These are phyloP conservation scores for Amphiura filiformis DNA, from an alignment of 35 echinoderm and acorn worm species.

Conservation along the genomic window DNA sequence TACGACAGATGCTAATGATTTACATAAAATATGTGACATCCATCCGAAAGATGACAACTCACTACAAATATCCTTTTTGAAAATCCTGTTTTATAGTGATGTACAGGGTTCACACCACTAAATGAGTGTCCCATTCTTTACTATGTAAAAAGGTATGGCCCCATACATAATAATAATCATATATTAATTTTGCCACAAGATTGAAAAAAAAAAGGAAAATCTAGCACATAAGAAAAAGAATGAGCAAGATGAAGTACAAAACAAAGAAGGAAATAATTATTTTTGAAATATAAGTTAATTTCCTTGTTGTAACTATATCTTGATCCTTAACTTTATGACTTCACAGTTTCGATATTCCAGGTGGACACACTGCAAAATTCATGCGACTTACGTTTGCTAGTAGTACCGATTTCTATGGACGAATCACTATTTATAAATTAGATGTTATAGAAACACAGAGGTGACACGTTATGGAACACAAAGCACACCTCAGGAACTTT, in stretches of 20 bases:
- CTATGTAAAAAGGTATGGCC: too few species aligned
- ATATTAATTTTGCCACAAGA: too few species aligned
- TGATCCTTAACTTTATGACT: too few species aligned
- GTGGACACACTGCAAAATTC: background rate
- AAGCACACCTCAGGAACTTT: too few species aligned
- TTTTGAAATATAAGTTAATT: too few species aligned
- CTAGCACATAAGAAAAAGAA: too few species aligned
- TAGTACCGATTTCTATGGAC: slow-evolving; percentile 42
- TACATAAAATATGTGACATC: slow-evolving; percentile 55
- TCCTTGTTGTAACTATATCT: too few species aligned
- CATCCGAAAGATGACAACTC: slow-evolving; percentile 88
- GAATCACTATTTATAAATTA: slow-evolving; percentile 33
- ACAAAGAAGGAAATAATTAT: too few species aligned
- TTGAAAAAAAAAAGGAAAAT: too few species aligned
- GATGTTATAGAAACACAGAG: background rate
- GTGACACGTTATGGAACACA: background rate
- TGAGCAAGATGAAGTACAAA: too few species aligned
- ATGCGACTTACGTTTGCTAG: slow-evolving; percentile 25
- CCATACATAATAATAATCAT: too few species aligned
- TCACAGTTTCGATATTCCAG: slow-evolving; percentile 11
- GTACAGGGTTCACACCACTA: background rate
- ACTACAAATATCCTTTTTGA: slow-evolving; percentile 86
- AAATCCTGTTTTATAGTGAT: background rate
- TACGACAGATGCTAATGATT: slow-evolving; percentile 1
- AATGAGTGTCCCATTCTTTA: too few species aligned